Percentiles rank a stretch among this genome's conserved stretches.
Conservation (phyloP, 2,113 vertebrate species). For the Dicaeum eximium region DNA sequence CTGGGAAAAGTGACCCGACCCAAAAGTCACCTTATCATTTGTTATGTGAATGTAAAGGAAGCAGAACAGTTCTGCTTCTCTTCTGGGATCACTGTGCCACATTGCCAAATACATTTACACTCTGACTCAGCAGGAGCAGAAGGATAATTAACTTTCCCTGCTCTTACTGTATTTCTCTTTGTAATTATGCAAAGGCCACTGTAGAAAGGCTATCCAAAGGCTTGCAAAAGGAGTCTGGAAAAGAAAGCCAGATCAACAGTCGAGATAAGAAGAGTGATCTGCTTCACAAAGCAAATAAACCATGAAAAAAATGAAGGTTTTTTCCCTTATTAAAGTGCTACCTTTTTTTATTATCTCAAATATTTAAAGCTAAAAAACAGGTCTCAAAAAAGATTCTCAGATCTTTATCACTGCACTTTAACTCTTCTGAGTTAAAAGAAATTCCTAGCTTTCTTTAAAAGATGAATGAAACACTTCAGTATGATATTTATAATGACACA, state of each 20-base stretch:
- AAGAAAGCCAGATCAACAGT: neutral
- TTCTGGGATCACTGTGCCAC: neutral
- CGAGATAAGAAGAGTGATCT: neutral
- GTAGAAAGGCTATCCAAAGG: neutral
- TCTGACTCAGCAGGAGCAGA: neutral
- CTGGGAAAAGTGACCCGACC: neutral
- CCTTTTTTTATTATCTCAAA: neutral
- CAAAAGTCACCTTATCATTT: neutral
- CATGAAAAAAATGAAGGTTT: rapidly evolving
- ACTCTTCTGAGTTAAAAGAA: neutral
- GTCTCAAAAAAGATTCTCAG: neutral
- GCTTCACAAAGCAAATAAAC: neutral
- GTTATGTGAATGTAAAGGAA: neutral
- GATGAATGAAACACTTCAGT: neutral
- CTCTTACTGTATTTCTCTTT: neutral
- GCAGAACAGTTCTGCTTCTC: neutral
- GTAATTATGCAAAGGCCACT: neutral
- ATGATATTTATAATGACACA: neutral
- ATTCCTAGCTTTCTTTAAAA: neutral
- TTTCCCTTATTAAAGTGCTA: neutral
- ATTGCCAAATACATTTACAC: neutral
- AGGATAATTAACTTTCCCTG: neutral
- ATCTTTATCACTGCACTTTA: neutral
- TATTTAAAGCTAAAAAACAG: neutral
- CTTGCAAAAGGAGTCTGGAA: neutral